Evolutionary conservation across 1,140 invertebrate genomes (phyloP).

Genomic region (Drosophila bocqueti): DNA sequence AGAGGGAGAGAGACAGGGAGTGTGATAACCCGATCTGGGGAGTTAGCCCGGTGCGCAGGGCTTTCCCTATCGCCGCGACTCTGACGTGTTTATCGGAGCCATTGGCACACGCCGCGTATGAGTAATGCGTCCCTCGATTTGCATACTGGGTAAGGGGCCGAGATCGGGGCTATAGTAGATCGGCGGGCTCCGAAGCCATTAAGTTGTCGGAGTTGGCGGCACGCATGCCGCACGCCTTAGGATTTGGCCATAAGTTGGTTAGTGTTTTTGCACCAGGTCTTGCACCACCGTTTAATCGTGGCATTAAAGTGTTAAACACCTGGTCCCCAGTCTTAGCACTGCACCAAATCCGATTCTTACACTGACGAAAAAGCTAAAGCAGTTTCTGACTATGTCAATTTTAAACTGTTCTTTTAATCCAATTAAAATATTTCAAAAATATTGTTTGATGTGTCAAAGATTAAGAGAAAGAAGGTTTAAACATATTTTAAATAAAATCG

Average conservation of each 20-base stretch:
- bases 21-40: conserved; percentile 3
- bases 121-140: conserved; percentile 43
- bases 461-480: neutral
- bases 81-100: conserved; percentile 7
- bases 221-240: conserved; percentile 47
- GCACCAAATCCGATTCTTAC: conserved; percentile 21
- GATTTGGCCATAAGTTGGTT: conserved; percentile 28
- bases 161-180: conserved; percentile 21
- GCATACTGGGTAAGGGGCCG: conserved; percentile 12
- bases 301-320: conserved; percentile 36
- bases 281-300: conserved; percentile 40
- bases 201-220: conserved; percentile 52
- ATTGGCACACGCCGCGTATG: conserved; percentile 53
- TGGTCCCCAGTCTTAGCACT: conserved; percentile 28
- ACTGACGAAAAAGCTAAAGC: neutral
- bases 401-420: neutral
- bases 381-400: neutral
- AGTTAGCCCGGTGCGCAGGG: conserved; percentile 16
- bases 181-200: conserved; percentile 27
- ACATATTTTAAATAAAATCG: neutral
- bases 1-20: neutral
- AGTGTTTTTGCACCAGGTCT: conserved; percentile 30
- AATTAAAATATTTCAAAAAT: no score
- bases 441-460: neutral
- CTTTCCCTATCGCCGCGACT: conserved; percentile 16